A percentile compares a stretch with the other conserved stretches of the same genome.
phyloP scores from a whole-genome alignment of 2,888 invertebrate species.

The Digitonthophagus gazella region DNA sequence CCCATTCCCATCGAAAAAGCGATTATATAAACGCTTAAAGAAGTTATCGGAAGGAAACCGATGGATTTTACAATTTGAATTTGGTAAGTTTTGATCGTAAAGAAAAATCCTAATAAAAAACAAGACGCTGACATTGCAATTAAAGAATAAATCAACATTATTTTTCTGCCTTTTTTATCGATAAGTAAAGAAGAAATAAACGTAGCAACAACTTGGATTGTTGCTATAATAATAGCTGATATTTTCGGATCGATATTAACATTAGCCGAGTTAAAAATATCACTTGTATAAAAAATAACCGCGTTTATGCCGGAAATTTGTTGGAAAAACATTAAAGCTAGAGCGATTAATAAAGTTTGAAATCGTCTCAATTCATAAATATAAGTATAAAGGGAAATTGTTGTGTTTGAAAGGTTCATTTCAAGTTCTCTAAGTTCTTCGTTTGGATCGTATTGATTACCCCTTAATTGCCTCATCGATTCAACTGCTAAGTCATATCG shows the following conservation, averaged over 20 bases:
- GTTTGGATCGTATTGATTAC: conserved; percentile 64
- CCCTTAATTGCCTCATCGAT: conserved; percentile 71
- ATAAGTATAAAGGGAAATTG: not conserved
- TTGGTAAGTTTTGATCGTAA: conserved; percentile 52
- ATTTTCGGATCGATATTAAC: conserved; percentile 57
- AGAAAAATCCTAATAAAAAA: conserved; percentile 68
- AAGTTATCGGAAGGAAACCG: conserved; percentile 72
- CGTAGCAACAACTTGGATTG: conserved; percentile 76
- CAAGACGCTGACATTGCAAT: conserved; percentile 68
- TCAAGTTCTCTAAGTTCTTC: conserved; percentile 61
- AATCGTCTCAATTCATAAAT: conserved; percentile 49
- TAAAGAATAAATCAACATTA: conserved; percentile 71
- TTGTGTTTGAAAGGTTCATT: conserved; percentile 41
- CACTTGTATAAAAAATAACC: conserved; percentile 74
- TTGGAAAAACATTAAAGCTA: conserved; percentile 77
- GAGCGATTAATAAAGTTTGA: conserved; percentile 51
- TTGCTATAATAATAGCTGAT: conserved; percentile 75
- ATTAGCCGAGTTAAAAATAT: conserved; percentile 69
- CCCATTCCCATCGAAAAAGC: conserved; percentile 82
- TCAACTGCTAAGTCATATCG: conserved; percentile 65
- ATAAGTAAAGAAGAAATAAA: conserved; percentile 73
- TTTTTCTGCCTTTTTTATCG: conserved; percentile 76
- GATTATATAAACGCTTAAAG: conserved; percentile 72
- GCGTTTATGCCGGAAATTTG: conserved; percentile 83
- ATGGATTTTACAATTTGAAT: conserved; percentile 54